Percentiles rank a stretch among this genome's conserved stretches.
phyloP scores from a whole-genome alignment of 2,888 invertebrate species.

The Caenorhabditis sp. region DNA sequence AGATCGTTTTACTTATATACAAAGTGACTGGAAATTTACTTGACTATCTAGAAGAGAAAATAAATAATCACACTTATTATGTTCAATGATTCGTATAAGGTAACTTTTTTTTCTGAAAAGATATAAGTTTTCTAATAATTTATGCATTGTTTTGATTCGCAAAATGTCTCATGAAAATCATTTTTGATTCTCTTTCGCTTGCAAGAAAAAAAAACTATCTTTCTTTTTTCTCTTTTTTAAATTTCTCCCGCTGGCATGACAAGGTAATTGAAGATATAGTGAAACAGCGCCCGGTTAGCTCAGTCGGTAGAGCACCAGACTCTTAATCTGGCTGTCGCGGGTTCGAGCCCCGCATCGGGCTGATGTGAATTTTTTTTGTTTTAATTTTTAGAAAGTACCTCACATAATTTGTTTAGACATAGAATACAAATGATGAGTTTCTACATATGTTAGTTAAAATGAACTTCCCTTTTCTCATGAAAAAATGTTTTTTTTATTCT shows the following conservation, averaged over 20 bases:
- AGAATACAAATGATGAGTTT: neutral
- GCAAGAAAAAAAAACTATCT: neutral
- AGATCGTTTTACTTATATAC: neutral
- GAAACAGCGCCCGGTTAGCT: conserved; percentile 61
- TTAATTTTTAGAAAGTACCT: neutral
- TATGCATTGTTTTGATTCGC: neutral
- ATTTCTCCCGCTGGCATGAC: neutral
- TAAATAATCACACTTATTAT: conserved; percentile 1
- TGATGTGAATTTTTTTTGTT: conserved; percentile 23
- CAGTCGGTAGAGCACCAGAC: conserved; percentile 70
- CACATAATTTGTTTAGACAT: neutral
- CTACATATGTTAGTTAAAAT: too few species aligned
- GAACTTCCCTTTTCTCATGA: too few species aligned
- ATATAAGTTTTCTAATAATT: neutral
- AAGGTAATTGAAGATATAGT: neutral
- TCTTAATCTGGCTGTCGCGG: conserved; percentile 70
- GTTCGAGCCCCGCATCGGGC: conserved; percentile 70
- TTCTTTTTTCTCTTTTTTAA: neutral
- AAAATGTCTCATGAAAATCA: neutral
- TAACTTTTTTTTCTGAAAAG: too few species aligned
- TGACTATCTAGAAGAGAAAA: neutral
- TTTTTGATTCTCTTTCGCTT: neutral
- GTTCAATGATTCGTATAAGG: neutral
- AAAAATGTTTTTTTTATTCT: too few species aligned
- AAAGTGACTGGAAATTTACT: neutral